Evolutionary conservation across 1,140 invertebrate genomes (phyloP), one percentile per base, ranked within the genome.

Genomic region (Zaprionus tsacasi): DNA sequence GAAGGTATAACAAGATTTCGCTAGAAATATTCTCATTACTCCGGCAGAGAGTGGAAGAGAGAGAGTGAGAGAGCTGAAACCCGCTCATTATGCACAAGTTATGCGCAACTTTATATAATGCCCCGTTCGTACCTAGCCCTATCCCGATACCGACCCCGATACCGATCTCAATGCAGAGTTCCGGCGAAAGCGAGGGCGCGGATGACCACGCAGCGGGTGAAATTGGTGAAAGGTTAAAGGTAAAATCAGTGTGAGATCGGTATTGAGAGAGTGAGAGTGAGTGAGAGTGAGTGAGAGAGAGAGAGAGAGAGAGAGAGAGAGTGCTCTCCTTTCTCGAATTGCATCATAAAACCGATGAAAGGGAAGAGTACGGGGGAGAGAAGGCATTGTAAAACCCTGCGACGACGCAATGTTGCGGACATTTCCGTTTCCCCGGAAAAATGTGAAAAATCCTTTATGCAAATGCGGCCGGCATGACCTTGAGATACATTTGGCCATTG

Each of bases 311-410:
- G 21, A 21, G 21, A 1, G 21, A 6, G 27, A 1, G 27, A 30
- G 35, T 43, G 68, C 77, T 60, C 40, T 77, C 48, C 61, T 70
- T 78, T 76, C 71, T 33, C 17, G 27, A 64, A 83, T 88, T 88
- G 80, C 85, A 88, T 88, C 83, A 88, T 88, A 88, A 88, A 88
- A 76, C 68, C 40, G 38, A 50, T 61, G 69, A 58, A 30, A 30
- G 27, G 27, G 27, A 1, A 30, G 27, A 30, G 27, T 33, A 69
- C 25, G 11, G 27, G 54, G 25, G 36, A n/a, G n/a, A 21, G 58
- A 55, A 48, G 59, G 27, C n/a, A 33, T 75, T 66, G 33, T 69
- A 74, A 60, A 68, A 55, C 58, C 55, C 36, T 63, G 66, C 54
- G 38, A 76, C 64, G 69, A 85, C 83, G 81, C 82, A 83, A 83